These are phyloP conservation scores for Ophion slaviceki DNA, from an alignment of 2,888 invertebrate species.

Conservation along the genomic window DNA sequence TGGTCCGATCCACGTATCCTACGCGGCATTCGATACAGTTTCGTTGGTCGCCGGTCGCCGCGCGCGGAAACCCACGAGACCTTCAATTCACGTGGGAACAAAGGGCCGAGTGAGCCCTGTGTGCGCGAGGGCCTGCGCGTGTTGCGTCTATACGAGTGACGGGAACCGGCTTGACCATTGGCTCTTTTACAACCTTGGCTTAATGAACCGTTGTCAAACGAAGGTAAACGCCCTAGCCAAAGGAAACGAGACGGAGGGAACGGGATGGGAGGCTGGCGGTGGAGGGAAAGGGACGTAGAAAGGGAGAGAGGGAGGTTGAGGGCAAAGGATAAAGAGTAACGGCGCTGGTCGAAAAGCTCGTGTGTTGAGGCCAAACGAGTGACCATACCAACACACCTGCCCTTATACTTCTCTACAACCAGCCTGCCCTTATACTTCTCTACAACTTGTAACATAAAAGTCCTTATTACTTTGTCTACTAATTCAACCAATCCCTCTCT, in stretches of 20 bases:
- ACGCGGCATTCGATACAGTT: constrained; percentile 33
- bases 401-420: constrained; percentile 52
- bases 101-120: neutral
- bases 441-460: constrained; percentile 56
- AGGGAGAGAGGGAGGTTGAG: constrained; percentile 4
- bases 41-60: constrained; percentile 13
- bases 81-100: constrained; percentile 22
- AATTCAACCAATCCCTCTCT: constrained; percentile 24
- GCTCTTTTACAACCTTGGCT: constrained; percentile 63
- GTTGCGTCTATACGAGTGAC: constrained; percentile 11
- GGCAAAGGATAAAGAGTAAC: constrained; percentile 55
- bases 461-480: constrained; percentile 57
- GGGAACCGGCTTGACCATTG: constrained; percentile 58
- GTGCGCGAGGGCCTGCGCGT: neutral
- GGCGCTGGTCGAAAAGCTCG: constrained; percentile 50
- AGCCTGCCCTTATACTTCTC: constrained; percentile 43
- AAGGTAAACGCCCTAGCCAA: constrained; percentile 59
- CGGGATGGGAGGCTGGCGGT: neutral
- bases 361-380: constrained; percentile 52
- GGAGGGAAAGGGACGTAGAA: neutral
- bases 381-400: constrained; percentile 62
- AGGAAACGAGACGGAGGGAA: constrained; percentile 19
- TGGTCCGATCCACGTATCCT: constrained; percentile 21
- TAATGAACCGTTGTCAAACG: constrained; percentile 67
- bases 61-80: constrained; percentile 32